Percentiles rank a stretch among this genome's conserved stretches.
Conservation (phyloP, 2,888 invertebrate species). For the Ormyrus pomaceus region DNA sequence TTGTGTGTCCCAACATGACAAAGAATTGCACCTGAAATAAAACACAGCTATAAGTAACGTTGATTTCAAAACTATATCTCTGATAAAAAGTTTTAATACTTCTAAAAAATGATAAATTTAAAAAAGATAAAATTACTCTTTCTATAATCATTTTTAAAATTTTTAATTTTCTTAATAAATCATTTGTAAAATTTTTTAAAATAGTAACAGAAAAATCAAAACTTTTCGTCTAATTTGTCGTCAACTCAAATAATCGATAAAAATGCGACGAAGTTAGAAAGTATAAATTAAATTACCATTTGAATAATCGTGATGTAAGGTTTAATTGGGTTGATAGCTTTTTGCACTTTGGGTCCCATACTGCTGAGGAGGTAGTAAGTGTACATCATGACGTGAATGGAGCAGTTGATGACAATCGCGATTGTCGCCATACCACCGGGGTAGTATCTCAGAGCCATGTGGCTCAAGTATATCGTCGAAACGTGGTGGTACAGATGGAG, state of each 20-base stretch:
- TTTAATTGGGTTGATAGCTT: conserved; percentile 78
- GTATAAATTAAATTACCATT: conserved; percentile 78
- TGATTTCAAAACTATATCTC: too few relatives aligned
- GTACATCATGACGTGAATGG: conserved; percentile 85
- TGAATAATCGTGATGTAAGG: conserved; percentile 78
- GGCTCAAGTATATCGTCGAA: conserved; percentile 79
- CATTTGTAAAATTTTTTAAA: not conserved
- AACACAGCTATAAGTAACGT: too few relatives aligned
- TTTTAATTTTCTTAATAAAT: not conserved
- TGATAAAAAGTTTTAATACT: too few relatives aligned
- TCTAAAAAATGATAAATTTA: not conserved
- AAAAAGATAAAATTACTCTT: not conserved
- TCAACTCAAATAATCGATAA: too few relatives aligned
- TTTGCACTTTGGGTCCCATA: conserved; percentile 78
- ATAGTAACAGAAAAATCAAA: too few relatives aligned
- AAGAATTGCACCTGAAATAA: conserved; percentile 80
- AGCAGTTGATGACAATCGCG: conserved; percentile 80
- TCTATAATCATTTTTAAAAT: not conserved
- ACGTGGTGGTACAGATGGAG: conserved; percentile 85
- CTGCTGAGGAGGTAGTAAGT: conserved; percentile 81
- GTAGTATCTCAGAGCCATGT: conserved; percentile 79
- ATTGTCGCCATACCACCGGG: conserved; percentile 82
- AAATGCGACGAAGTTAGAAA: too few relatives aligned
- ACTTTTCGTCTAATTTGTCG: too few relatives aligned
- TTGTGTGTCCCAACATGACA: conserved; percentile 78